phyloP scores from a whole-genome alignment of 2,113 vertebrate species.

The Podarcis cretensis region DNA sequence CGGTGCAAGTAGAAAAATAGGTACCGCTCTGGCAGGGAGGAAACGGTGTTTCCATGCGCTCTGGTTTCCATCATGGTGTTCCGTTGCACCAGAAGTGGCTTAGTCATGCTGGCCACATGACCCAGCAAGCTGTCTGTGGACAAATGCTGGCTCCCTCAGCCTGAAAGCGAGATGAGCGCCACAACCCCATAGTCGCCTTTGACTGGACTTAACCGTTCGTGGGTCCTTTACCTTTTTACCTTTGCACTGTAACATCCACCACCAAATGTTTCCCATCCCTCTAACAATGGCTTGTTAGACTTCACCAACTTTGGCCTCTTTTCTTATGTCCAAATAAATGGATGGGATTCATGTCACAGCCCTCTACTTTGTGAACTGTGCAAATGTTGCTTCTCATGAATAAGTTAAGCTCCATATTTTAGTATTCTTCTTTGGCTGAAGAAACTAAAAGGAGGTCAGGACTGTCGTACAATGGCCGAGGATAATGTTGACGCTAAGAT shows the following conservation, averaged over 20 bases:
- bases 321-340: neutral
- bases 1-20: too few relatives aligned
- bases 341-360: neutral
- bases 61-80: too few relatives aligned
- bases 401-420: conserved; percentile 20
- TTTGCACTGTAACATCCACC: neutral
- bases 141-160: too few relatives aligned
- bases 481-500: neutral
- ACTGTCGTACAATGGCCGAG: neutral
- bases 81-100: too few relatives aligned
- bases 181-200: too few relatives aligned
- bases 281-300: neutral
- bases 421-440: neutral
- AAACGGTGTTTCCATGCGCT: too few relatives aligned
- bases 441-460: neutral
- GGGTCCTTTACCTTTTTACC: too few relatives aligned
- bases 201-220: too few relatives aligned
- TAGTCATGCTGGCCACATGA: too few relatives aligned
- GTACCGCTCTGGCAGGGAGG: too few relatives aligned
- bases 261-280: neutral
- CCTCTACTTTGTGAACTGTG: neutral
- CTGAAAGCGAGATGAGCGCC: too few relatives aligned
- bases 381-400: neutral
- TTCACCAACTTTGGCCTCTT: neutral
- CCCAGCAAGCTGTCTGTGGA: too few relatives aligned